Conservation (phyloP, 2,113 vertebrate genomes). For the Malurus cyaneus region DNA sequence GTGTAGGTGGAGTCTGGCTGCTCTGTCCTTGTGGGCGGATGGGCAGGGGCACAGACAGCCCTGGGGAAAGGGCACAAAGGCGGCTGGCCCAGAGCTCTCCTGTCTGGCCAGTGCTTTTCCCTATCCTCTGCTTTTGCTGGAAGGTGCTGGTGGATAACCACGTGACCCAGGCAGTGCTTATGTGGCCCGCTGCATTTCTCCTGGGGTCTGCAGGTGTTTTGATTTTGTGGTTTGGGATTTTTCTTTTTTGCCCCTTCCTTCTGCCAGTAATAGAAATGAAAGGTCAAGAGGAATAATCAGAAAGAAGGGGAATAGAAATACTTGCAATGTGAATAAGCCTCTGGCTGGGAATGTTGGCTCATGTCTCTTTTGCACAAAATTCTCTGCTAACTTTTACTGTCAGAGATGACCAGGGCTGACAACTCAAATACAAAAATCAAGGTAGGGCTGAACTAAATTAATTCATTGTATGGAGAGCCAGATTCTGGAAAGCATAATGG, state of each 20-base stretch:
- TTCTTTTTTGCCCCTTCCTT: fast-evolving
- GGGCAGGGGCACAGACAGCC: constrained; percentile 10
- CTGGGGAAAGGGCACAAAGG: not conserved
- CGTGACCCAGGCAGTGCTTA: not conserved
- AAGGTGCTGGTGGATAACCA: not conserved
- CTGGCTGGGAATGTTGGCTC: not conserved
- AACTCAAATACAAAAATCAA: not conserved
- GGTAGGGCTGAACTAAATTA: not conserved
- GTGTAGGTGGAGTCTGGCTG: constrained; percentile 15
- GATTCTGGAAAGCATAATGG: not conserved
- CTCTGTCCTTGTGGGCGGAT: not conserved
- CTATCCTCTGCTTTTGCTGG: not conserved
- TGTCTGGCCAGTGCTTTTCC: not conserved
- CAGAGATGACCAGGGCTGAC: not conserved
- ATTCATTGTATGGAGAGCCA: not conserved
- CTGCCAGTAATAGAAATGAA: not conserved
- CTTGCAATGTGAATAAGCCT: not conserved
- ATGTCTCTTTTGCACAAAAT: not conserved
- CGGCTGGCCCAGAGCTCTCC: not conserved
- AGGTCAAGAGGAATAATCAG: not conserved
- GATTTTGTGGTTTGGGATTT: not conserved
- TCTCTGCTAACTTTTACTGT: not conserved
- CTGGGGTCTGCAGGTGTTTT: not conserved
- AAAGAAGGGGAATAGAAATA: not conserved
- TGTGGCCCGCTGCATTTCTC: not conserved